phyloP scores from a whole-genome alignment of 2,888 invertebrate genomes.

The Ochropleura leucogaster region DNA sequence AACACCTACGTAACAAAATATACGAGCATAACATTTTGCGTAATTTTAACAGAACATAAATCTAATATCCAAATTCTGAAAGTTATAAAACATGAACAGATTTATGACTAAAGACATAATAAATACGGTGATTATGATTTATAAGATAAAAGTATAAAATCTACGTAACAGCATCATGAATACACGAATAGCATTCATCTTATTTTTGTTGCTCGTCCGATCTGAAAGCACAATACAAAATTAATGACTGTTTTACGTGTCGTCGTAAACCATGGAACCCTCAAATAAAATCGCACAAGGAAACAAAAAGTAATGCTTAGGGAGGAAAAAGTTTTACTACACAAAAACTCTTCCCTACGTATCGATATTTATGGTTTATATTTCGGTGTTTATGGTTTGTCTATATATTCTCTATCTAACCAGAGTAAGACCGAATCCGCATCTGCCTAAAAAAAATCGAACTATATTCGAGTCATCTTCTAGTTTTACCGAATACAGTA shows the following conservation, averaged over 20 bases:
- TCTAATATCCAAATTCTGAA: slow-evolving; percentile 49
- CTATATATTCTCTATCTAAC: slow-evolving; percentile 1
- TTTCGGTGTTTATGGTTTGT: slow-evolving; percentile 33
- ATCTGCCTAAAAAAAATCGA: no score
- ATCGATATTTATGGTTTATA: slow-evolving; percentile 36
- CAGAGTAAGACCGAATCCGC: no score
- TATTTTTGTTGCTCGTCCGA: slow-evolving; percentile 70
- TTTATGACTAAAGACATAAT: slow-evolving; percentile 42
- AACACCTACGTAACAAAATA: slow-evolving; percentile 13
- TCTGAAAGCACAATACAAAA: slow-evolving; percentile 77
- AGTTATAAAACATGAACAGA: slow-evolving; percentile 64
- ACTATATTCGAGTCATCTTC: no score
- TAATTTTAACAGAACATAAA: slow-evolving; percentile 36
- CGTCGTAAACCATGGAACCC: slow-evolving; percentile 76
- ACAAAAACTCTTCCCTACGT: slow-evolving; percentile 57
- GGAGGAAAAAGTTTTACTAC: slow-evolving; percentile 63
- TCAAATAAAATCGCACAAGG: slow-evolving; percentile 73
- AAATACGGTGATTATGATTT: slow-evolving; percentile 51
- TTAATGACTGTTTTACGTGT: slow-evolving; percentile 81
- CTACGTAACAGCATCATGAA: slow-evolving; percentile 43
- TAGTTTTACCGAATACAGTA: no score
- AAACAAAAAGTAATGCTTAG: slow-evolving; percentile 67
- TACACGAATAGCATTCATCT: slow-evolving; percentile 67
- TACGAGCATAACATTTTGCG: slow-evolving; percentile 23
- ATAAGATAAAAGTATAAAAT: slow-evolving; percentile 50